Base-by-base conservation (phyloP, 2,113 vertebrate species). In the Aegypius monachus region DNA sequence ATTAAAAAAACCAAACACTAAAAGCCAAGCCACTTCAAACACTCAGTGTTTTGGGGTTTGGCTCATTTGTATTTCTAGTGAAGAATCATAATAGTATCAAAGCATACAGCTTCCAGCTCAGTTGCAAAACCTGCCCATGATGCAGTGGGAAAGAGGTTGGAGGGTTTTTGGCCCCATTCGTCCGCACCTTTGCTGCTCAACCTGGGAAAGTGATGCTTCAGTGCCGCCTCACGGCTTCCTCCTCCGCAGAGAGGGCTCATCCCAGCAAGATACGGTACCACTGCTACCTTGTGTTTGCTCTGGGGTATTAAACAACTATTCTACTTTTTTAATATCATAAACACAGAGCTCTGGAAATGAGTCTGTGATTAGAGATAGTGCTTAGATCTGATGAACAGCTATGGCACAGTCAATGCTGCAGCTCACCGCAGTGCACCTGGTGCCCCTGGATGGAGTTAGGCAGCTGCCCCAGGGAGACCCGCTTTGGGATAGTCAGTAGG, bases 401-500 rank as follows among this genome's bases (percentile, higher is more conserved):
- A 1, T 19, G 36, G 40, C 11, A 20, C 13, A 32, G 67, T 3
- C 2, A 4, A 4, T 23, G n/a, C 43, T 63, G n/a, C 66, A 58
- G 43, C 26, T 72, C 20, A 4, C 19, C 21, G 12, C 10, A 16
- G 40, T 11, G 19, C 21, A 17, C 6, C 16, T 10, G 14, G 19
- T 58, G 61, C 4, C 40, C 70, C 13, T n/a, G 36, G 23, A n/a
- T 18, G 27, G 14, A 21, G 3, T 38, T 23, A 52, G 8, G 36
- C 26, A 34, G 13, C 27, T 61, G 34, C 26, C 9, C 21, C 5
- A 3, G 7, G 0, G 0, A 62, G 4, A 70, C 16, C 7, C 1
- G 0, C 16, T 40, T 40, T 47, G 53, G 52, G 45, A 67, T 3
- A 34, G 19, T 43, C 11, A 22, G 63, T 2, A 32, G 52, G 16